Percentiles rank a stretch among this genome's conserved stretches.
Evolutionary conservation across 1,140 invertebrate species (phyloP).

Genomic region (Drosophila lini): DNA sequence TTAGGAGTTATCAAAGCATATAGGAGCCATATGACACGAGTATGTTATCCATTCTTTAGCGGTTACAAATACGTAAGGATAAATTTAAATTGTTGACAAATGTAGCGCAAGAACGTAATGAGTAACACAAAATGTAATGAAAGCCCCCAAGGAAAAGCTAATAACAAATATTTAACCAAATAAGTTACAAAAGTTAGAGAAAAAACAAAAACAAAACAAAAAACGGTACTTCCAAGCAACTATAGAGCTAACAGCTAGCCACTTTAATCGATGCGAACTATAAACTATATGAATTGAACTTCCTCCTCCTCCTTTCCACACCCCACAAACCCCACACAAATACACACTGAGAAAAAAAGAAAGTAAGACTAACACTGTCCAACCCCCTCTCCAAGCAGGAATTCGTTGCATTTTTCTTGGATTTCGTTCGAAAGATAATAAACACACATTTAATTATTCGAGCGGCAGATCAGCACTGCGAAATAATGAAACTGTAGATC

Average conservation of each 20-base stretch:
- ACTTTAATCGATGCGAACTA: conserved; percentile 44
- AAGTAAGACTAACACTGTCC: not conserved
- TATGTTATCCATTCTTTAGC: conserved; percentile 74
- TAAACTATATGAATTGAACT: conserved; percentile 40
- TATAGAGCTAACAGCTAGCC: conserved; percentile 74
- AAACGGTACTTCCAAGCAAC: conserved; percentile 81
- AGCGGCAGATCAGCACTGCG: conserved; percentile 19
- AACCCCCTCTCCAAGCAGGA: conserved; percentile 15
- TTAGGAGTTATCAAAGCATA: conserved; percentile 33
- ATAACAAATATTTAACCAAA: conserved; percentile 47
- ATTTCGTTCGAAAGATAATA: conserved; percentile 18
- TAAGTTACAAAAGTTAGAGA: conserved; percentile 72
- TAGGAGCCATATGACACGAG: conserved; percentile 31
- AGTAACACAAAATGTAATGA: conserved; percentile 43
- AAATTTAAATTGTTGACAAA: conserved; percentile 77
- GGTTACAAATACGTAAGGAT: conserved; percentile 73
- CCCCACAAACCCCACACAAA: not conserved
- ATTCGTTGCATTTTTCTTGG: conserved; percentile 13
- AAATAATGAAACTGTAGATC: conserved; percentile 14
- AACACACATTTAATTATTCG: conserved; percentile 20
- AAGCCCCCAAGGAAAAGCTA: conserved; percentile 18
- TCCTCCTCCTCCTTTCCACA: not conserved
- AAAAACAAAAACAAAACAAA: conserved; percentile 9
- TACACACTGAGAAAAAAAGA: not conserved
- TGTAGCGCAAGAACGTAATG: conserved; percentile 63